These are phyloP conservation scores for Scyliorhinus canicula DNA, from an alignment of 2,797 vertebrate species.

Conservation along the genomic window DNA sequence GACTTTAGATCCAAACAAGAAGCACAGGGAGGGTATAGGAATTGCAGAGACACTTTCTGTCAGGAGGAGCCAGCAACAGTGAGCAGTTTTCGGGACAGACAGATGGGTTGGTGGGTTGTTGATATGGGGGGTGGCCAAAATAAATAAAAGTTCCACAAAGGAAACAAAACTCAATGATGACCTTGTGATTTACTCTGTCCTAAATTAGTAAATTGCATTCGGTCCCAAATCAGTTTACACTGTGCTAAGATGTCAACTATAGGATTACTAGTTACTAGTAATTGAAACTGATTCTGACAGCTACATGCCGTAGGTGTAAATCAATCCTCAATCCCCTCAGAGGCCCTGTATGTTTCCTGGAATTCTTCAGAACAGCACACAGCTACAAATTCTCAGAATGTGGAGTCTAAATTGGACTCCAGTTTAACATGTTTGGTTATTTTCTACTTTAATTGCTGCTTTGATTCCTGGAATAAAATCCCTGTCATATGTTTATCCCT, in stretches of 20 bases:
- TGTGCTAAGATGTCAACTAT: not conserved
- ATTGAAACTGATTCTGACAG: not conserved
- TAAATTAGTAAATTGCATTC: not conserved
- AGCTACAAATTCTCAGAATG: not conserved
- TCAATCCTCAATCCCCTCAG: not conserved
- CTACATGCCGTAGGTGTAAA: not conserved
- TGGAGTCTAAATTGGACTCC: not conserved
- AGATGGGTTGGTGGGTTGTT: no score
- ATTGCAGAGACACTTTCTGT: not conserved
- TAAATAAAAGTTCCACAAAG: not conserved
- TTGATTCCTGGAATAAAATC: not conserved
- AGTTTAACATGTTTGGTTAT: not conserved
- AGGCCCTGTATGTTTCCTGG: not conserved
- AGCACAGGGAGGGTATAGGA: not conserved
- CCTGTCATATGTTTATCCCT: not conserved
- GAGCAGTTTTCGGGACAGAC: not conserved
- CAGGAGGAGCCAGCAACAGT: not conserved
- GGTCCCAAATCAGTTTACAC: not conserved
- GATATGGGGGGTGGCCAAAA: not conserved
- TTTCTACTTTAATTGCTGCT: not conserved
- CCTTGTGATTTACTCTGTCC: not conserved
- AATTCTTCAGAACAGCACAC: not conserved
- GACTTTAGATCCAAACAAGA: not conserved
- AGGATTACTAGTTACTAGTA: not conserved
- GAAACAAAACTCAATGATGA: not conserved